Evolutionary conservation across 2,888 invertebrate genomes (phyloP).

Genomic region (Scaptodrosophila latifasciaeformis): DNA sequence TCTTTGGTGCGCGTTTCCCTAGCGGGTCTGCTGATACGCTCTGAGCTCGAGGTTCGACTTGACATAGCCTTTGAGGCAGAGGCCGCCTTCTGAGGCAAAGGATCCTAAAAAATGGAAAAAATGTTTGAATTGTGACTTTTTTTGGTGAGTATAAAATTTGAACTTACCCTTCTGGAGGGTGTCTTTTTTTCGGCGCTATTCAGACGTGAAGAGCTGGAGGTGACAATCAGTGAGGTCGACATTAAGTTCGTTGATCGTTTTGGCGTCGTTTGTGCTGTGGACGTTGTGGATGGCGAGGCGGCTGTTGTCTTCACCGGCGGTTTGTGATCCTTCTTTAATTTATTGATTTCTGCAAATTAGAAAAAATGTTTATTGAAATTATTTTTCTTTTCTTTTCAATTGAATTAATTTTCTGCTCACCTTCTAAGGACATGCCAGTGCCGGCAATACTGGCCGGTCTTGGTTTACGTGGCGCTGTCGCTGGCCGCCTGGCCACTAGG

Average conservation of each 20-base stretch:
- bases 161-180: constrained; percentile 68
- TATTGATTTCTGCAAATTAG: constrained; percentile 63
- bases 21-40: constrained; percentile 48
- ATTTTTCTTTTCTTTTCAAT: constrained; percentile 45
- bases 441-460: constrained; percentile 89
- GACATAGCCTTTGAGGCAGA: constrained; percentile 53
- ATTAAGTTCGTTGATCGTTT: constrained; percentile 73
- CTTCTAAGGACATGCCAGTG: constrained; percentile 82
- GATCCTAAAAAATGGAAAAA: constrained; percentile 44
- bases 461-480: constrained; percentile 80
- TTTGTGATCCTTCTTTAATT: constrained; percentile 75
- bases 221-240: constrained; percentile 72
- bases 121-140: neutral
- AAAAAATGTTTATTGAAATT: constrained; percentile 13
- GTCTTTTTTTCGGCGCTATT: constrained; percentile 72
- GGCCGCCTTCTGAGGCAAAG: constrained; percentile 48
- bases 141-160: neutral
- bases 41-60: constrained; percentile 51
- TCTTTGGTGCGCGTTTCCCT: constrained; percentile 48
- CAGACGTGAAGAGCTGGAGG: constrained; percentile 67
- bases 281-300: constrained; percentile 57
- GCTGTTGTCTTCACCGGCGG: constrained; percentile 75
- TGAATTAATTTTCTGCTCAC: constrained; percentile 51
- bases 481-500: constrained; percentile 79
- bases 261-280: constrained; percentile 75